Evolutionary conservation across 1,140 invertebrate genomes (phyloP).

Genomic region (Heliconius nattereri): DNA sequence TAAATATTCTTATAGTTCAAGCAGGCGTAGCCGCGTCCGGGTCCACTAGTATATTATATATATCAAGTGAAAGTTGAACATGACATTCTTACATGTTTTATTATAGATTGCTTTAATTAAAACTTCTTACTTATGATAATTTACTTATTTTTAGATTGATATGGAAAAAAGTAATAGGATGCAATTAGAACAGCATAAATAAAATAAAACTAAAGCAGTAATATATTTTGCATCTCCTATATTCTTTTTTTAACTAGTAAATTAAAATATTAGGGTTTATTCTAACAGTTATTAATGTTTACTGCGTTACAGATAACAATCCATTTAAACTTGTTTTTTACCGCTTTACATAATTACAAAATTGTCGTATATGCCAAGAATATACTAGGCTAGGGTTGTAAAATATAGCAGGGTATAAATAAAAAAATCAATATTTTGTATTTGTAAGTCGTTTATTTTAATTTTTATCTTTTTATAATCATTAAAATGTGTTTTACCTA

Average conservation of each 20-base stretch:
- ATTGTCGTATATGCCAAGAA: constrained; percentile 59
- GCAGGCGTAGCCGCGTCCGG: no score
- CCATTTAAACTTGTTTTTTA: constrained; percentile 72
- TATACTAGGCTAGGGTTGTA: constrained; percentile 34
- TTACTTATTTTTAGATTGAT: constrained; percentile 11
- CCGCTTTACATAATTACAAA: constrained; percentile 77
- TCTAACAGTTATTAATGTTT: constrained; percentile 72
- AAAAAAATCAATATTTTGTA: not conserved
- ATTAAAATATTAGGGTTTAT: constrained; percentile 43
- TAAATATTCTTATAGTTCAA: no score
- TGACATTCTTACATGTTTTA: constrained; percentile 29
- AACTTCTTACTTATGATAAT: constrained; percentile 13
- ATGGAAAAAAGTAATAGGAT: no score
- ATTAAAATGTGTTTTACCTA: no score
- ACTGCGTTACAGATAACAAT: constrained; percentile 74
- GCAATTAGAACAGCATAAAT: no score
- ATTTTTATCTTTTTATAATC: not conserved
- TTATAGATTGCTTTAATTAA: constrained; percentile 30
- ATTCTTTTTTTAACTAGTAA: not conserved
- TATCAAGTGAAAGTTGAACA: constrained; percentile 33
- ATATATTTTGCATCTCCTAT: no score
- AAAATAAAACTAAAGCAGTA: no score
- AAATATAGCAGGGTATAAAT: constrained; percentile 7
- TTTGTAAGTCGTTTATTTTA: not conserved
- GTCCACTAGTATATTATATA: constrained; percentile 16